A percentile compares a stretch with the other conserved stretches of the same genome.
phyloP scores from a whole-genome alignment of 2,888 invertebrate species.

The Amblyteles armatorius region DNA sequence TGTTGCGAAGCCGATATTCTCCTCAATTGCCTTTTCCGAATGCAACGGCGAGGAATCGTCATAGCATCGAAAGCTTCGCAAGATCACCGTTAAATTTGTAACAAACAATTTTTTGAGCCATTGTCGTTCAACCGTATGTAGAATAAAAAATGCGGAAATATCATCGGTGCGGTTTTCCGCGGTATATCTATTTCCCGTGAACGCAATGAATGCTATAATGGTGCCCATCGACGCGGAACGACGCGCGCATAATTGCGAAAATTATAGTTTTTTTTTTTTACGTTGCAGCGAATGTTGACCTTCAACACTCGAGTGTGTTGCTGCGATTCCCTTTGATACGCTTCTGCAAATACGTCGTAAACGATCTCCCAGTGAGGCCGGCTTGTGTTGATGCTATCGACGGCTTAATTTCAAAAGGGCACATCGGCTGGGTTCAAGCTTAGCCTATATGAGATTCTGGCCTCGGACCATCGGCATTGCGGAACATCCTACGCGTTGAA shows the following conservation, averaged over 20 bases:
- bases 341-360: neutral
- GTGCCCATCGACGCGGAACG: neutral
- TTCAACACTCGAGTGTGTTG: neutral
- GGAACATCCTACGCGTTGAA: constrained; percentile 19
- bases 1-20: neutral
- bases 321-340: neutral
- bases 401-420: no score
- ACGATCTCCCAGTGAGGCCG: neutral
- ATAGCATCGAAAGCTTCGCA: neutral
- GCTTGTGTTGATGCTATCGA: constrained; percentile 1
- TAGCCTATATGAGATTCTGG: no score
- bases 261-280: neutral
- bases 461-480: neutral
- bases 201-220: neutral
- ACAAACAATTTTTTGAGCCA: neutral
- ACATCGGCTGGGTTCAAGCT: no score
- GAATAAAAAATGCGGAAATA: neutral
- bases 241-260: neutral
- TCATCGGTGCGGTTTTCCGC: neutral
- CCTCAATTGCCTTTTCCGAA: neutral
- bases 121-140: neutral
- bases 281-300: neutral
- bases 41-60: neutral
- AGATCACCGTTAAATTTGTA: neutral
- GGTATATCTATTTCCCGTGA: neutral